A percentile compares a stretch with the other conserved stretches of the same genome.
These are phyloP conservation scores for Chelonoidis abingdonii DNA, from an alignment of 2,113 vertebrate genomes.

Conservation along the genomic window DNA sequence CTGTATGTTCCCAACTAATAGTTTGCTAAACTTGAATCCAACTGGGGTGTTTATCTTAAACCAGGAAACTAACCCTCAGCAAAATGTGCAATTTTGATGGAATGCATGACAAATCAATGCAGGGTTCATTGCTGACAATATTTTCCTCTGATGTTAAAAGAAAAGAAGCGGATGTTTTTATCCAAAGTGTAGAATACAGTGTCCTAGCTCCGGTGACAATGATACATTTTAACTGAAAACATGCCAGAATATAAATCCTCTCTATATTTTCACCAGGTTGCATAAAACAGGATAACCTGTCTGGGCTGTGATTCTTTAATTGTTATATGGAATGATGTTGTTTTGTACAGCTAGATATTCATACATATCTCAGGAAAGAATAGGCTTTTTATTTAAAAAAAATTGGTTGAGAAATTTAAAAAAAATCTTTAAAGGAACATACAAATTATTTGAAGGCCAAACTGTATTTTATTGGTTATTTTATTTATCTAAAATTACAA, in stretches of 20 bases:
- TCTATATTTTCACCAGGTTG: neutral
- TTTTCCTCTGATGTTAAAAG: conserved; percentile 49
- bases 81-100: conserved; percentile 42
- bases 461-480: accelerated
- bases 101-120: conserved; percentile 52
- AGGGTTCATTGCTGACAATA: conserved; percentile 31
- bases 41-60: conserved; percentile 53
- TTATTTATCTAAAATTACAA: neutral
- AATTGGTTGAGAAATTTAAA: neutral
- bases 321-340: neutral
- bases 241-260: conserved; percentile 41
- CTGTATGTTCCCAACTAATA: neutral
- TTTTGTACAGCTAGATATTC: neutral
- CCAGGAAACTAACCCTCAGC: conserved; percentile 71
- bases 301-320: neutral
- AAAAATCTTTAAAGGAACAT: neutral
- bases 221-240: conserved; percentile 13
- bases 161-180: conserved; percentile 73
- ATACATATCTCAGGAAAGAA: neutral
- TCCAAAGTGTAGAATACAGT: conserved; percentile 49
- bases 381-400: neutral
- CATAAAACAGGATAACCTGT: neutral
- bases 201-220: conserved; percentile 50
- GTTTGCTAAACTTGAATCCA: conserved; percentile 19
- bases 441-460: neutral